Evolutionary conservation across 2,113 vertebrate genomes (phyloP).

Genomic region (Gymnarchus niloticus): DNA sequence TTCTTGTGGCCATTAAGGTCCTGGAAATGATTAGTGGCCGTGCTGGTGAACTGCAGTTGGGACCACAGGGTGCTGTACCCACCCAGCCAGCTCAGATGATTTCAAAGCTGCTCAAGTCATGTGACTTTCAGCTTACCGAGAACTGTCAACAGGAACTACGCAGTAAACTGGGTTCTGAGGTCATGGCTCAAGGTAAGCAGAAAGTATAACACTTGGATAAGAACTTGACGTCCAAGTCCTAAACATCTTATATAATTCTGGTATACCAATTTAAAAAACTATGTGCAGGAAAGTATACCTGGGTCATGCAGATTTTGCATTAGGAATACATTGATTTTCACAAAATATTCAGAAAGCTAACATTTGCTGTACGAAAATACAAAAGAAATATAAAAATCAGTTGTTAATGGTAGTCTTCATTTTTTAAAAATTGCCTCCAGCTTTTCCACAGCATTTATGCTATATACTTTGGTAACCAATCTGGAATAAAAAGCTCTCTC

Average conservation of each 20-base stretch:
- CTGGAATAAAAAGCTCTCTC: no score
- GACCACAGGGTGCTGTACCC: slow-evolving; percentile 34
- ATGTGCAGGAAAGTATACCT: neutral
- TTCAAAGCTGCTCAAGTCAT: slow-evolving; percentile 62
- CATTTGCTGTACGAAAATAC: no score
- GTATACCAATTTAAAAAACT: neutral
- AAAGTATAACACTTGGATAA: neutral
- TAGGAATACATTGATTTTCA: neutral
- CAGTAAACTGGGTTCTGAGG: slow-evolving; percentile 52
- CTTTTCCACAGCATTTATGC: no score
- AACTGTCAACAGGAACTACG: slow-evolving; percentile 58
- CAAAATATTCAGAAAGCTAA: no score
- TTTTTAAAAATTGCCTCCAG: no score
- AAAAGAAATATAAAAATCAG: no score
- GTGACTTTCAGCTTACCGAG: slow-evolving; percentile 60
- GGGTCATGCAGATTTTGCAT: neutral
- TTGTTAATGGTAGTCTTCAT: no score
- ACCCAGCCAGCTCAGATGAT: slow-evolving; percentile 61
- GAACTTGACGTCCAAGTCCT: neutral
- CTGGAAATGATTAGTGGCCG: slow-evolving; percentile 64
- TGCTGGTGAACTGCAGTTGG: slow-evolving; percentile 42
- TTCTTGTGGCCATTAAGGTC: slow-evolving; percentile 40
- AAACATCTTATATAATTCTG: neutral
- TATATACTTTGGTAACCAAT: no score
- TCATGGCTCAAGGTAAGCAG: slow-evolving; percentile 45